Base-by-base conservation (phyloP, 2,888 invertebrate species). In the Neoaliturus tenellus region DNA sequence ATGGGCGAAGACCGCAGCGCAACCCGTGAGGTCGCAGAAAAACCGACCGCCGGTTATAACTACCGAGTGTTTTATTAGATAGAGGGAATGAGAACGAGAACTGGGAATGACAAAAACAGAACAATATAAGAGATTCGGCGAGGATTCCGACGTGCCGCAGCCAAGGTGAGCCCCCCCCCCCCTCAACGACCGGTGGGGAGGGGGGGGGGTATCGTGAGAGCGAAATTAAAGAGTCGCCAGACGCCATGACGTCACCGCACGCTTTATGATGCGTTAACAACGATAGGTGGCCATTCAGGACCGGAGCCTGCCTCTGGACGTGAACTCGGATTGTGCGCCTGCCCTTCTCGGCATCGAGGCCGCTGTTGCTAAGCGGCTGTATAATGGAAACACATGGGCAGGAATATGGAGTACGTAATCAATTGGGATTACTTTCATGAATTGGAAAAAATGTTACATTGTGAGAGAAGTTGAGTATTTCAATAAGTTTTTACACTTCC, bases 91-190 rank as follows among this genome's bases (percentile, higher is more conserved):
- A 33, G 81, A 81, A 39, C 39, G 55, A 20, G 69, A 69, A 25
- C 31, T 20, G 48, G 69, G 51, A 69, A 48, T 67, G 48, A 48
- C 67, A 81, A 81, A 81, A 81, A 81, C 69, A 81, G 48, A 69
- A 81, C 81, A 81, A 81, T 81, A 81, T 81, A 48, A 41, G 48
- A 44, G 81, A 81, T 67, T 81, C 69, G 69, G 48, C 31, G 39
- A 69, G 69, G 44, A 39, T 69, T 35, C 69, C 69, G 69, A 69
- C 69, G 39, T 44, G 81, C 39, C 48, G 31, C n/a, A 67, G 81
- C 51, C 81, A 71, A 81, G 81, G 81, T 81, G 39, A 23, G 35
- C 25, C 14, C 0, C 28, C 55, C 71, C 44, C 69, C 71, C 58
- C 35, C 58, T 33, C 23, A 58, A 67, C 44, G 4, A 23, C 28